Base-by-base conservation (phyloP, 2,888 invertebrate genomes). In the Scaptomyza parva region DNA sequence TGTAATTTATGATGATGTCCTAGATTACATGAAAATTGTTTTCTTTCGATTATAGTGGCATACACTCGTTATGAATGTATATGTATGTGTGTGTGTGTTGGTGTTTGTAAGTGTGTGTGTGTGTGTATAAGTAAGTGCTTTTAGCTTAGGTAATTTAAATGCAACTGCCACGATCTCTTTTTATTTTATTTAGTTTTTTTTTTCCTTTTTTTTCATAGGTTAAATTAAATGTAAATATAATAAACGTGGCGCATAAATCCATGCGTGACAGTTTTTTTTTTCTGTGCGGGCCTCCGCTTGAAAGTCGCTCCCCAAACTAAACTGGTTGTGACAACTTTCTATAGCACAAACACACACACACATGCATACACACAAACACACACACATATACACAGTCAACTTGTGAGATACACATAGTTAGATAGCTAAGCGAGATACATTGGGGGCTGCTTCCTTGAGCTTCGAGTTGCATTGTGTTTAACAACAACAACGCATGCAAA, bases 1-100 rank as follows among this genome's bases (percentile, higher is more conserved):
- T 72, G 89, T 88, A 86, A 89, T 90, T 89, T 86, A 89, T 90
- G 87, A 89, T 90, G 78, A 85, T 88, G 90, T 90, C 88, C 89
- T 89, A 88, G 83, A 90, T 89, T 87, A 86, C 82, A 88, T 87
- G 89, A 83, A 86, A 89, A 90, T 88, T 89, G 88, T 89, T 88
- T 89, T 89, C 86, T 89, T 78, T 86, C 88, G 88, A 88, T 88
- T 86, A 80, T 52, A 47, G 44, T 22, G 30, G 33, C 37, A 39
- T 3, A 33, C 47, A 61, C 61, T n/a, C n/a, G n/a, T n/a, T n/a
- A n/a, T n/a, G n/a, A n/a, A n/a, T 76, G 33, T 45, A 7, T 41
- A 17, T 59, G 6, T 47, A 3, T 8, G 0, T 28, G 7, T 28
- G 3, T 45, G 9, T 45, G 9, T 59, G 8, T 45, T 20, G 45